These are phyloP conservation scores for Scyliorhinus canicula DNA, from an alignment of 2,797 vertebrate species.

Conservation along the genomic window DNA sequence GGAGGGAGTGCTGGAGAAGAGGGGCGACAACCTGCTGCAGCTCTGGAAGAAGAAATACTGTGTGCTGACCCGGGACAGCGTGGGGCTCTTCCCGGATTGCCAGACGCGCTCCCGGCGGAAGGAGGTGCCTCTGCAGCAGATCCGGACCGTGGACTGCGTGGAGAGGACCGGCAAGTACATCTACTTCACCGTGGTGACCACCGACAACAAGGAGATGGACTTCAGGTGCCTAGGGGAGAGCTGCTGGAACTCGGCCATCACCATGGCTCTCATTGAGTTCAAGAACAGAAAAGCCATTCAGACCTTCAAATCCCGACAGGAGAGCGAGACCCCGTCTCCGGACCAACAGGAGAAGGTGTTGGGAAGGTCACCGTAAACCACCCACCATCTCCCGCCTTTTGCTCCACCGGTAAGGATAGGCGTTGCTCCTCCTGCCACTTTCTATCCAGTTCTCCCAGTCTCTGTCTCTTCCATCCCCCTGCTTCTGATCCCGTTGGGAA, in stretches of 20 bases:
- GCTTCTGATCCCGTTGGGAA: neutral
- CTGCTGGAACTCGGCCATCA: constrained; percentile 90
- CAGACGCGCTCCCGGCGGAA: constrained; percentile 75
- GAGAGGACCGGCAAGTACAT: constrained; percentile 90
- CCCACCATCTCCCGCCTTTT: neutral
- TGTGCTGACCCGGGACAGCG: constrained; percentile 83
- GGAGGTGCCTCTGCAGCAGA: constrained; percentile 82
- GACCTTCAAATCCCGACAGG: constrained; percentile 79
- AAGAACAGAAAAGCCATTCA: constrained; percentile 88
- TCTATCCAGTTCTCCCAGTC: neutral
- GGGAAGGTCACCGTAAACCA: constrained; percentile 65
- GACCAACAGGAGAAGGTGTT: constrained; percentile 65
- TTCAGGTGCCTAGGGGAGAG: constrained; percentile 82
- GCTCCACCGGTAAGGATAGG: neutral
- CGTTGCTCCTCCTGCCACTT: neutral
- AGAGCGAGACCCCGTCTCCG: constrained; percentile 63
- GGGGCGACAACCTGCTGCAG: constrained; percentile 90
- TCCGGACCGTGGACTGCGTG: constrained; percentile 93
- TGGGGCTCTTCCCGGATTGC: constrained; percentile 77
- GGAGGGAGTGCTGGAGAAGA: constrained; percentile 92
- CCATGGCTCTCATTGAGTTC: constrained; percentile 88
- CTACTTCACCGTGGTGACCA: constrained; percentile 96
- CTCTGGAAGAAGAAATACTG: constrained; percentile 93
- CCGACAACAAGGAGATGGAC: constrained; percentile 88
- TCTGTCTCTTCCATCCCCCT: neutral